Conservation (phyloP, 2,888 invertebrate genomes). For the Bruchidius siliquastri region DNA sequence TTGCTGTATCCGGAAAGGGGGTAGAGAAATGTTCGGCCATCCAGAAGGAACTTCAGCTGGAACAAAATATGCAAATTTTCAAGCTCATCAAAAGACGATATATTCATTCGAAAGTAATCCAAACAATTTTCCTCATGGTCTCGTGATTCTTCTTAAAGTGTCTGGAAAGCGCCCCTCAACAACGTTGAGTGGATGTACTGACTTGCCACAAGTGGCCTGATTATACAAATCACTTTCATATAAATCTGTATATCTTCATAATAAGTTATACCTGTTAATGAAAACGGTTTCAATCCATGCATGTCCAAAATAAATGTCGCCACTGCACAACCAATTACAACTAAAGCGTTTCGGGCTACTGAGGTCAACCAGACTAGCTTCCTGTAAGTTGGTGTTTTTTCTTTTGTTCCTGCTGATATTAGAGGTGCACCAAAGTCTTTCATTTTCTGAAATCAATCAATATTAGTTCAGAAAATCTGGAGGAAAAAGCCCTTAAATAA, state of each 20-base stretch:
- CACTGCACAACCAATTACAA: constrained; percentile 59
- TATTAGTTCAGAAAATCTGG: background rate
- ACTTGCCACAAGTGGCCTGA: too few relatives aligned
- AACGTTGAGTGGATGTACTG: too few relatives aligned
- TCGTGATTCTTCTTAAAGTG: too few relatives aligned
- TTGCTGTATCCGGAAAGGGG: constrained; percentile 49
- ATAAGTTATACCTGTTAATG: constrained; percentile 58
- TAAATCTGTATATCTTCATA: too few relatives aligned
- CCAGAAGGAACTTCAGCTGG: constrained; percentile 59
- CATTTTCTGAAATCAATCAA: constrained; percentile 50
- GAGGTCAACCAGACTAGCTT: constrained; percentile 59
- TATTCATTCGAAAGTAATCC: too few relatives aligned
- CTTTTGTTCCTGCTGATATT: constrained; percentile 38
- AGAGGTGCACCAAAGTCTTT: constrained; percentile 49
- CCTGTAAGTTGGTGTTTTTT: constrained; percentile 43
- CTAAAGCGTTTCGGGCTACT: constrained; percentile 65
- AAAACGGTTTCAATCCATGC: constrained; percentile 51
- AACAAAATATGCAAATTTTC: too few relatives aligned
- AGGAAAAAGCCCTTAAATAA: too few relatives aligned
- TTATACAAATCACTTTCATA: too few relatives aligned
- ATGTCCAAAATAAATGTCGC: constrained; percentile 54
- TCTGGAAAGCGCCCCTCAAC: too few relatives aligned
- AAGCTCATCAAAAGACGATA: too few relatives aligned
- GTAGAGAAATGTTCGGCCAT: constrained; percentile 53
- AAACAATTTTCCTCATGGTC: too few relatives aligned